Evolutionary conservation across 2,113 vertebrate genomes (phyloP), one percentile per base, ranked within the genome.

Genomic region (Solea senegalensis): DNA sequence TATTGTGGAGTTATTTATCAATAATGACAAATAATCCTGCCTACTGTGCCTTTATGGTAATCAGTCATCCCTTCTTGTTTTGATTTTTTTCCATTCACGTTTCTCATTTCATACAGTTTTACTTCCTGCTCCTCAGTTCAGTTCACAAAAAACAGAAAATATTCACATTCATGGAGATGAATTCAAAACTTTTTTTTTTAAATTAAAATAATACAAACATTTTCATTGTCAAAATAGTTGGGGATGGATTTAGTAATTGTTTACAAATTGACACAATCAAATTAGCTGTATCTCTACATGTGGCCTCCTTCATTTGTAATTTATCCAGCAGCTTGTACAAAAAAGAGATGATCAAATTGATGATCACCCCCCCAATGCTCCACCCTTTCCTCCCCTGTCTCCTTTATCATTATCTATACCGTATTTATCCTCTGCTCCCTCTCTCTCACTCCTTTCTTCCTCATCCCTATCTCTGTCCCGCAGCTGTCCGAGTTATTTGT

Each of bases 401-500:
- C 46, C 21, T 68, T 69, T 45, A 46, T 71, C 46, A 43, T 66
- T 67, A 14, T 66, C 28, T 28, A 16, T 49, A 50, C 28, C 61
- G 63, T 8, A 41, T 69, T 61, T 58, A 55, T 40, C 26, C 53
- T 69, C 41, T 21, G 15, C 40, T 57, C 48, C 27, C 13, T 57
- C 49, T 40, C 28, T 39, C 48, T 34, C 43, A 8, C 9, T 28
- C 54, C 10, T 69, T 48, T 15, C 8, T 41, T 54, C 56, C 44
- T 12, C 41, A 2, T 60, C 34, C 9, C 43, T 71, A 26, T 77
- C 63, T 67, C 34, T 69, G 50, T 80, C 83, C 0, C 52, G 26
- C 94, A 99, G 98, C 91, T 97, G 69, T 91, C 93, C 8, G 95
- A 99, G 58, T 90, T 99, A 76, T 99, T 99, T 11, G 1, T 88